Evolutionary conservation across 2,888 invertebrate genomes (phyloP), one percentile per base, ranked within the genome.

Genomic region (Epistrophe grossulariae): DNA sequence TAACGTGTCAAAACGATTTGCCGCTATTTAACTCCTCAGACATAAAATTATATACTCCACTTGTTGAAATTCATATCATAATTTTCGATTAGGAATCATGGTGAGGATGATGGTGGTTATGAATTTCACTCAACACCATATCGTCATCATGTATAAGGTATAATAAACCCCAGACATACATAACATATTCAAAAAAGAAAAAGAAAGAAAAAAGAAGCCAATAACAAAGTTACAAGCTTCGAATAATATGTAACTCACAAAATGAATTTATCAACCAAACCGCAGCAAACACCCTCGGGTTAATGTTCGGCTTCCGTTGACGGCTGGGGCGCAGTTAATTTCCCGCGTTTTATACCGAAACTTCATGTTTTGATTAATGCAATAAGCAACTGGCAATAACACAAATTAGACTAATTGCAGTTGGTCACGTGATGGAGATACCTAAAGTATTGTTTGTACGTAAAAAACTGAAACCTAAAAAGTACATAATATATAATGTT

Each of bases 311-410:
- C 76, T 87, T 87, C 87, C 87, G 87, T 79, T 82, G 83, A 79
- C 87, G 83, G 81, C 78, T 31, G 78, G 50, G 50, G 48, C 31
- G 48, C 40, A 70, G 64, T 79, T 83, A 79, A 76, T 72, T 87
- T 79, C 76, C 83, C 87, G 83, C 87, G 82, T 82, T 81, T 78
- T 78, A 68, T 60, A 74, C 50, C 78, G 24, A 79, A 87, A 87
- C 83, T 87, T 87, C 82, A 87, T 79, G 87, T 87, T 87, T 92
- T 91, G 92, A 91, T 91, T 92, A 91, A 91, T 91, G 92, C 90
- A 91, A 92, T 92, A 91, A 91, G 90, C 91, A 91, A 91, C 91
- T 90, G 89, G 90, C 91, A 90, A 90, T 90, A 91, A 90, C 92
- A 91, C 90, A 91, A 89, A 88, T 78, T 83, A 88, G 84, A 88